These are phyloP conservation scores for Tenrec ecaudatus DNA, from an alignment of 2,113 vertebrate genomes.

Conservation along the genomic window DNA sequence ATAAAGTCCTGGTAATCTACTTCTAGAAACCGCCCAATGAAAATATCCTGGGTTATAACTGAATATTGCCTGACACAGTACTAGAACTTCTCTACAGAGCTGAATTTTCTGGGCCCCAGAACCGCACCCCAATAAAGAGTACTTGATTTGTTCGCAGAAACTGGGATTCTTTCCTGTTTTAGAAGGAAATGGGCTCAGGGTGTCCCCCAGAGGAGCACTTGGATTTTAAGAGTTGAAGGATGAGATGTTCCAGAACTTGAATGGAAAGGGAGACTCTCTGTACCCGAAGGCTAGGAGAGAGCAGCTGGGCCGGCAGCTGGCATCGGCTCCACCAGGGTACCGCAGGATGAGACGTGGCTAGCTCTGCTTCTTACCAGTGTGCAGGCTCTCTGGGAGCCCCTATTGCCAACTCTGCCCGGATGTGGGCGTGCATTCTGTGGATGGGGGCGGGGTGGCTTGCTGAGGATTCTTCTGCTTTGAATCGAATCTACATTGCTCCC, in stretches of 20 bases:
- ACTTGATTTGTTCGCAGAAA: background rate
- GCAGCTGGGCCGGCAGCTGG: fast-evolving
- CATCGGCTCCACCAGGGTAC: background rate
- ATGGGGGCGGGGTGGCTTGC: background rate
- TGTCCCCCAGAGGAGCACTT: background rate
- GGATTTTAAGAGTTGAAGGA: background rate
- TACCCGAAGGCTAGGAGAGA: background rate
- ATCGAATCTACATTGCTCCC: background rate
- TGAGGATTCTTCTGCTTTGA: background rate
- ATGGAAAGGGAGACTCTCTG: background rate
- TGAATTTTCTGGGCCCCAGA: background rate
- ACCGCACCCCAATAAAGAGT: too few species aligned
- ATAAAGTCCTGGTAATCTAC: background rate
- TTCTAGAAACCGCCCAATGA: background rate
- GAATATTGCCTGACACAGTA: background rate
- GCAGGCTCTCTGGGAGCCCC: background rate
- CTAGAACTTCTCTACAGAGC: background rate
- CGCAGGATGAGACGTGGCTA: fast-evolving
- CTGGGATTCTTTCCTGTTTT: background rate
- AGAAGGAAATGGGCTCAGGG: background rate
- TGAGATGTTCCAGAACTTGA: too few species aligned
- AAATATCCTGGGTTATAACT: background rate
- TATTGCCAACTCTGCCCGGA: background rate
- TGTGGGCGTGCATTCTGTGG: background rate
- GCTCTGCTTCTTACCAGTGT: background rate